Percentiles rank a stretch among this genome's conserved stretches.
These are phyloP conservation scores for Stenurella melanura DNA, from an alignment of 2,888 invertebrate genomes.

Conservation along the genomic window DNA sequence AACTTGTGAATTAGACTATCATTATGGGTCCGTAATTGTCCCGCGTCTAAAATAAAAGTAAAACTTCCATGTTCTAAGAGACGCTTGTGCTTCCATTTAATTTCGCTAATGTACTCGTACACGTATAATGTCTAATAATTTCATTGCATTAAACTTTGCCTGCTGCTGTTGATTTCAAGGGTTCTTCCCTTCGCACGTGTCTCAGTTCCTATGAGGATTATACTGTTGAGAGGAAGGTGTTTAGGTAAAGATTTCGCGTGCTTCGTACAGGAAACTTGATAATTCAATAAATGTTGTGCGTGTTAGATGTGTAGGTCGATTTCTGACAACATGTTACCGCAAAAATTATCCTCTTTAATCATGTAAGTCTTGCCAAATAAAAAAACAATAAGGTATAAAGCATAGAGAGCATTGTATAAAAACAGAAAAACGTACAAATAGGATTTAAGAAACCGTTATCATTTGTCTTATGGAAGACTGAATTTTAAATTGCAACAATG, in stretches of 20 bases:
- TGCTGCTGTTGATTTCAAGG: constrained; percentile 23
- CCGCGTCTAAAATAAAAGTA: background rate
- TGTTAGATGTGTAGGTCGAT: constrained; percentile 16
- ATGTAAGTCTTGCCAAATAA: background rate
- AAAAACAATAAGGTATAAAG: background rate
- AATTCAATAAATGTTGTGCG: constrained; percentile 29
- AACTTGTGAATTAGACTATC: too few relatives aligned
- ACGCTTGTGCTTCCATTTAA: constrained; percentile 26
- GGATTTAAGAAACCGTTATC: too few relatives aligned
- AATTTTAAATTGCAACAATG: too few relatives aligned
- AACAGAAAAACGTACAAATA: background rate
- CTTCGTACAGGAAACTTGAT: constrained; percentile 9
- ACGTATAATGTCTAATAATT: constrained; percentile 41
- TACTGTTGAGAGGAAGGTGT: constrained; percentile 12
- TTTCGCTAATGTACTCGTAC: constrained; percentile 37
- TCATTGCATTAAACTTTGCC: constrained; percentile 43
- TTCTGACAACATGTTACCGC: constrained; percentile 8
- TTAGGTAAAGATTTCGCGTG: constrained; percentile 29
- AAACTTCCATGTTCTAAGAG: constrained; percentile 1
- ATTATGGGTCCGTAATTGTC: background rate
- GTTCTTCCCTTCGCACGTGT: constrained; percentile 10
- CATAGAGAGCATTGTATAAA: background rate
- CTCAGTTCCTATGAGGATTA: constrained; percentile 33
- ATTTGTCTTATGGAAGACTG: too few relatives aligned
- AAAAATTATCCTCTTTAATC: constrained; percentile 1